A percentile compares a stretch with the other conserved stretches of the same genome.
Conservation (phyloP, 2,797 vertebrate species). For the Rhinogobio ventralis region DNA sequence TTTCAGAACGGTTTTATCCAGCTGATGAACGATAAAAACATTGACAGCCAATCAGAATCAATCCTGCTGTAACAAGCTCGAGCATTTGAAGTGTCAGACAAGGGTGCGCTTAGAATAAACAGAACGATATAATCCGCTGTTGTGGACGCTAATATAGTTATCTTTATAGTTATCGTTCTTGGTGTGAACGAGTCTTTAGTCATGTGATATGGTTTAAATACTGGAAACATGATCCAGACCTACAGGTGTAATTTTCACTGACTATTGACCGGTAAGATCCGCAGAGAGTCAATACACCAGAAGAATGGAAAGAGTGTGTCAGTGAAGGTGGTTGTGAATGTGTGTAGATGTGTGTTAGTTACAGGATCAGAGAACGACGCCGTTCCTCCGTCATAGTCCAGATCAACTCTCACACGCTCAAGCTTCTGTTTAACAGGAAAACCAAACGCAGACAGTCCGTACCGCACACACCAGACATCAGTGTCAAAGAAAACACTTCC, state of each 20-base stretch:
- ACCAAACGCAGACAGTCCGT: neutral
- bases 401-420: accelerated
- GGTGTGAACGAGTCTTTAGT: too few relatives aligned
- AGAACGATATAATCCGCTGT: too few relatives aligned
- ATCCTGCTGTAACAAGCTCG: too few relatives aligned
- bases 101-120: too few relatives aligned
- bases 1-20: too few relatives aligned
- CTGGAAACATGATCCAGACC: too few relatives aligned
- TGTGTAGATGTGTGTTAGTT: conserved; percentile 16
- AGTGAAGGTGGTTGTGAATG: conserved; percentile 20
- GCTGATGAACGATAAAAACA: too few relatives aligned
- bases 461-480: neutral
- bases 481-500: neutral
- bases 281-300: neutral
- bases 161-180: too few relatives aligned
- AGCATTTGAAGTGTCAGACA: too few relatives aligned
- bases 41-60: too few relatives aligned
- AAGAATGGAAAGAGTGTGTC: neutral
- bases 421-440: neutral
- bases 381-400: neutral
- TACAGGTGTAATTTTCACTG: neutral
- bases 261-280: neutral
- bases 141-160: too few relatives aligned
- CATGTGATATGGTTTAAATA: too few relatives aligned
- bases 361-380: conserved; percentile 12